Conservation (phyloP, 2,113 vertebrate species). For the Oenanthe oenanthe region DNA sequence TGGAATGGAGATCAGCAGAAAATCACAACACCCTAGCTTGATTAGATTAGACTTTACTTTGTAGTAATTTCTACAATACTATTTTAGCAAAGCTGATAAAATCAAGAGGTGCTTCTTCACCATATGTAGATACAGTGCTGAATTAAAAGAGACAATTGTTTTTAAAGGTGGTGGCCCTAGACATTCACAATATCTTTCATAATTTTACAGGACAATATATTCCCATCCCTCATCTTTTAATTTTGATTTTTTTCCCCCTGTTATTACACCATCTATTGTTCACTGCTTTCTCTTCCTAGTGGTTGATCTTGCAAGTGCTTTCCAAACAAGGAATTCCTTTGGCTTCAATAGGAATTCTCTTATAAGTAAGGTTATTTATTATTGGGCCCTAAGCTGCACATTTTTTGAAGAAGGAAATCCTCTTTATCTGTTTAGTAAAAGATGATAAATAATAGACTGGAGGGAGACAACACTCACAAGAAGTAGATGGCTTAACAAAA, state of each 20-base stretch:
- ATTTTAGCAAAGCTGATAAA: background rate
- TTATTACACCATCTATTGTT: background rate
- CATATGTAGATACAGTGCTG: background rate
- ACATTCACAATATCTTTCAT: background rate
- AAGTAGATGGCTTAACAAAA: background rate
- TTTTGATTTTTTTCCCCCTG: background rate
- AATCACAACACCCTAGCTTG: background rate
- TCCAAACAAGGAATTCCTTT: background rate
- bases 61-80: background rate
- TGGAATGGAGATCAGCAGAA: background rate
- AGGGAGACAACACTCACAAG: background rate
- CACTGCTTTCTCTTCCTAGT: background rate
- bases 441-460: background rate
- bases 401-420: slow-evolving; percentile 31
- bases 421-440: slow-evolving; percentile 28
- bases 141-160: background rate
- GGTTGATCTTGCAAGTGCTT: background rate
- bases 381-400: background rate
- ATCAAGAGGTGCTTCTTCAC: background rate
- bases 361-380: background rate
- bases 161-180: background rate
- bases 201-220: background rate
- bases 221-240: background rate
- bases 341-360: background rate
- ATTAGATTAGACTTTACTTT: background rate